A percentile compares a stretch with the other conserved stretches of the same genome.
Evolutionary conservation across 2,888 invertebrate genomes (phyloP).

Genomic region (Ichneumoninae sp.): DNA sequence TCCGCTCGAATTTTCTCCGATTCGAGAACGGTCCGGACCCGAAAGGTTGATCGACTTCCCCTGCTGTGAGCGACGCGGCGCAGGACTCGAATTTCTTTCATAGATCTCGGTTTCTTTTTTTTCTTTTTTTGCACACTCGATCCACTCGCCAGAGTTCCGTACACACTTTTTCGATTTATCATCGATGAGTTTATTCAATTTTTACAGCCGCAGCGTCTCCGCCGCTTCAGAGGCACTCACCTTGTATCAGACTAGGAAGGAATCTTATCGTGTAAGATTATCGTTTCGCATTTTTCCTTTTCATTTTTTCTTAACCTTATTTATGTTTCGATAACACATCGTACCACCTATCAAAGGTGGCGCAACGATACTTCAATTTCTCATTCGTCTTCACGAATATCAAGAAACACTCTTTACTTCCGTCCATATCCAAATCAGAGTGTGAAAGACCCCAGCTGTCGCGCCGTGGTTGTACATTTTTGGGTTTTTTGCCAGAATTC

Average conservation of each 20-base stretch:
- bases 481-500: not conserved
- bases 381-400: not conserved
- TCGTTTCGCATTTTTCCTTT: not conserved
- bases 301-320: not conserved
- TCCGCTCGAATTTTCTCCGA: slow-evolving; percentile 51
- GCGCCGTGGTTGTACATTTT: not conserved
- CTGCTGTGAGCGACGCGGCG: not conserved
- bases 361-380: not conserved
- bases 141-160: not conserved
- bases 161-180: not conserved
- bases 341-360: not conserved
- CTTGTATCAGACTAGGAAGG: slow-evolving; percentile 17
- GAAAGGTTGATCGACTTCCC: slow-evolving; percentile 39
- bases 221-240: not conserved
- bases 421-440: not conserved
- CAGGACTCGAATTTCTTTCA: not conserved
- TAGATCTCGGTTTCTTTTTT: not conserved
- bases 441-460: not conserved
- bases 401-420: slow-evolving; percentile 6
- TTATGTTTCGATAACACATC: not conserved
- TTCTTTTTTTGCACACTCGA: slow-evolving; percentile 14
- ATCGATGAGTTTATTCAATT: not conserved
- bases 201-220: not conserved
- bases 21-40: slow-evolving; percentile 42
- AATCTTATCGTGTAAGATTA: slow-evolving; percentile 1